phyloP scores from a whole-genome alignment of 2,113 vertebrate genomes.

The Camelus dromedarius region DNA sequence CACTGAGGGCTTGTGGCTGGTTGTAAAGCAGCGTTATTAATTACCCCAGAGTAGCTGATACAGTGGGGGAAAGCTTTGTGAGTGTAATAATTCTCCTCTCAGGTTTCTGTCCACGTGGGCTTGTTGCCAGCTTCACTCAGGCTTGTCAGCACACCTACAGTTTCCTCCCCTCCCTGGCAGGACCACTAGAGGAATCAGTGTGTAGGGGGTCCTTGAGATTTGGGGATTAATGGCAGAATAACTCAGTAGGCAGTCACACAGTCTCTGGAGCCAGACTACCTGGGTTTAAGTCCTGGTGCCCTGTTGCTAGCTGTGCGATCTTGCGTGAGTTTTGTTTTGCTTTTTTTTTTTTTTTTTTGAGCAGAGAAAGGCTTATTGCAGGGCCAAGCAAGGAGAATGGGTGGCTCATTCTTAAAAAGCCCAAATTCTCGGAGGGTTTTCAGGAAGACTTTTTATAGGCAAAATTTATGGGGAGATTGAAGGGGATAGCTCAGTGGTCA shows the following conservation, averaged over 20 bases:
- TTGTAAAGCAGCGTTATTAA: fast-evolving
- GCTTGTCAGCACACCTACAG: background rate
- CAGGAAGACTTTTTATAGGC: no score
- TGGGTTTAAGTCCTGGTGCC: background rate
- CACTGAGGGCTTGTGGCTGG: background rate
- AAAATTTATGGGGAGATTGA: no score
- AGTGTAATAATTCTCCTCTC: background rate
- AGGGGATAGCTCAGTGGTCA: no score
- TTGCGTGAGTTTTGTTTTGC: no score
- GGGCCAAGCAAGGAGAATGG: no score
- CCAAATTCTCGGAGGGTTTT: no score
- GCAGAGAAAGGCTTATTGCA: no score
- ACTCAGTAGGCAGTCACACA: background rate
- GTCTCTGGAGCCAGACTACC: background rate
- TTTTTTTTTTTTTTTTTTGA: no score
- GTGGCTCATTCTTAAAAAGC: no score
- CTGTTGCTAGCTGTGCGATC: background rate
- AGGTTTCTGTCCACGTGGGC: background rate
- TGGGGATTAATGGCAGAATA: background rate
- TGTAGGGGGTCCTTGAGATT: background rate
- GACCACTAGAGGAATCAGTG: background rate
- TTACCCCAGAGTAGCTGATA: background rate
- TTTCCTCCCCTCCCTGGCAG: background rate
- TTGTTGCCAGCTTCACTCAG: background rate
- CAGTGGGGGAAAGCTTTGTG: background rate